Percentiles rank a stretch among this genome's conserved stretches.
phyloP scores from a whole-genome alignment of 2,113 vertebrate species.

The Dipodomys ordii region DNA sequence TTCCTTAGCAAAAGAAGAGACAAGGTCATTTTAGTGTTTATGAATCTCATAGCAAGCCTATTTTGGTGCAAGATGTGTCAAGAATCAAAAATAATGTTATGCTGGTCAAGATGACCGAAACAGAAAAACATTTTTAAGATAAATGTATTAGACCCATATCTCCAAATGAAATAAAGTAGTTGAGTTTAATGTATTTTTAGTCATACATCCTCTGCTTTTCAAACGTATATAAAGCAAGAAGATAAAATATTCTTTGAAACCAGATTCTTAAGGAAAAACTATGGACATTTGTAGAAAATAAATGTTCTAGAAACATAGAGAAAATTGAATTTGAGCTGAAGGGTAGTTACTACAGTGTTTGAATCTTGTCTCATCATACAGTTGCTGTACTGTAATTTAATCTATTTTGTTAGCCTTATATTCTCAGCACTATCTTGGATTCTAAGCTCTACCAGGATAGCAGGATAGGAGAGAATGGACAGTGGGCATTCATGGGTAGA shows the following conservation, averaged over 20 bases:
- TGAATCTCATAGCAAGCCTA: constrained; percentile 33
- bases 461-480: background rate
- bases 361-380: background rate
- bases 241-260: background rate
- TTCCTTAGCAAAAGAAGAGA: constrained; percentile 38
- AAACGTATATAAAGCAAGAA: background rate
- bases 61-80: constrained; percentile 47
- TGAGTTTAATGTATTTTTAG: background rate
- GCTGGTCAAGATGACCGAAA: constrained; percentile 49
- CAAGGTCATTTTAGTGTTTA: constrained; percentile 63
- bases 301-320: background rate
- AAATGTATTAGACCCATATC: background rate
- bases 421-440: background rate
- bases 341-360: background rate
- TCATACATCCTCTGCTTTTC: background rate
- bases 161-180: constrained; percentile 30
- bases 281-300: background rate
- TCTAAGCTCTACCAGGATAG: background rate
- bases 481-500: background rate
- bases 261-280: background rate
- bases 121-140: background rate
- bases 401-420: background rate
- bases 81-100: constrained; percentile 60
- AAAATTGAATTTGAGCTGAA: background rate
- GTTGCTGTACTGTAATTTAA: background rate